Evolutionary conservation across 2,888 invertebrate genomes (phyloP).

Genomic region (Synanthedon andrenaeformis): DNA sequence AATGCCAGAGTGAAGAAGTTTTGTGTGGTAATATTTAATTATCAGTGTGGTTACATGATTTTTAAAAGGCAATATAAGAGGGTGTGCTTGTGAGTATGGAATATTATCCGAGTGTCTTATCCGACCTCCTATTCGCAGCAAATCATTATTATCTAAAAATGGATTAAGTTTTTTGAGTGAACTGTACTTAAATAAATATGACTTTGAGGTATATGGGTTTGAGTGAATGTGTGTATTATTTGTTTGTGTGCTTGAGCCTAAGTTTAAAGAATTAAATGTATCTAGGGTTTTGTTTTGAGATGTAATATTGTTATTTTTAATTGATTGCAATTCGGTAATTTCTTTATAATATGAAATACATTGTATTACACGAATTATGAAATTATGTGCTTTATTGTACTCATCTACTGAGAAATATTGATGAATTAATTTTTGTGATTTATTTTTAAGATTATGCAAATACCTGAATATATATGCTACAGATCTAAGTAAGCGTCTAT

Average conservation of each 20-base stretch:
- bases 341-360: background rate
- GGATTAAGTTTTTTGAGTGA: background rate
- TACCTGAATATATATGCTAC: conserved; percentile 3
- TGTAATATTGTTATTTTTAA: too few relatives aligned
- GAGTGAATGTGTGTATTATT: too few relatives aligned
- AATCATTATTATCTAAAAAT: conserved; percentile 1
- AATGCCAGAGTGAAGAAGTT: conserved; percentile 5
- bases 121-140: conserved; percentile 6
- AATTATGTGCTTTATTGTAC: background rate
- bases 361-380: conserved; percentile 1
- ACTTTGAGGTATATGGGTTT: background rate
- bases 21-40: conserved; percentile 1
- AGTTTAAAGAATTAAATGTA: too few relatives aligned
- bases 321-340: background rate
- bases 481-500: background rate
- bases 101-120: conserved; percentile 6
- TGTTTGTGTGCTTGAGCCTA: too few relatives aligned
- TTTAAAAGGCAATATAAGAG: conserved; percentile 7
- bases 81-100: conserved; percentile 5
- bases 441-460: background rate
- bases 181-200: background rate
- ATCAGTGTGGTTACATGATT: conserved; percentile 5
- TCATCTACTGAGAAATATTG: background rate
- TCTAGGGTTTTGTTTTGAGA: too few relatives aligned
- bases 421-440: too few relatives aligned